These are phyloP conservation scores for Carabus problematicus DNA, from an alignment of 2,888 invertebrate species.

Conservation along the genomic window DNA sequence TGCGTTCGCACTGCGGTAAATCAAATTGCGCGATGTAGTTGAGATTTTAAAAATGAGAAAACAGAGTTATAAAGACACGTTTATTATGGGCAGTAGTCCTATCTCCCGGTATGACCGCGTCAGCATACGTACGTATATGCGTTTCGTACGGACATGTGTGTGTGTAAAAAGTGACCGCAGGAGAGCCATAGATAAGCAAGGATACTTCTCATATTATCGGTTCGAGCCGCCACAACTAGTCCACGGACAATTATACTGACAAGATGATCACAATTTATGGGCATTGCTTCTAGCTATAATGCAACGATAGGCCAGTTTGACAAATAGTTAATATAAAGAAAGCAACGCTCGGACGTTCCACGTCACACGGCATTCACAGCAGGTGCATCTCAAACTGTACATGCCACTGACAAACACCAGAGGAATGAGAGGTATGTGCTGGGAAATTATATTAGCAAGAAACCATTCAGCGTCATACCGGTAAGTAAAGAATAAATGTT, in stretches of 20 bases:
- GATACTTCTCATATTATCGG: slow-evolving; percentile 39
- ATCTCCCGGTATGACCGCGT: not conserved
- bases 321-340: slow-evolving; percentile 42
- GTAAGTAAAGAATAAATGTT: no score
- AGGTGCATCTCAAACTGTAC: not conserved
- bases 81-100: slow-evolving; percentile 14
- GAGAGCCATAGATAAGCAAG: slow-evolving; percentile 37
- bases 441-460: no score
- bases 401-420: not conserved
- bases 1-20: slow-evolving; percentile 22
- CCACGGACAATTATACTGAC: slow-evolving; percentile 42
- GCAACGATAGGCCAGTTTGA: slow-evolving; percentile 39
- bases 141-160: no score
- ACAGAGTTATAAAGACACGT: slow-evolving; percentile 25
- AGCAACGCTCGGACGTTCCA: slow-evolving; percentile 10
- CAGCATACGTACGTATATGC: slow-evolving; percentile 12
- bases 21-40: slow-evolving; percentile 25
- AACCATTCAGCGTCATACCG: no score
- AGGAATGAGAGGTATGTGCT: no score
- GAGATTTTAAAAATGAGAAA: slow-evolving; percentile 28
- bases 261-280: slow-evolving; percentile 42
- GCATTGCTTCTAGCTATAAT: slow-evolving; percentile 35
- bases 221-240: slow-evolving; percentile 34
- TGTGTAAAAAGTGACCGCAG: slow-evolving; percentile 27
- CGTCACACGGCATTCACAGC: slow-evolving; percentile 4